These are phyloP conservation scores for Rutilus rutilus DNA, from an alignment of 2,113 vertebrate species.

Conservation along the genomic window DNA sequence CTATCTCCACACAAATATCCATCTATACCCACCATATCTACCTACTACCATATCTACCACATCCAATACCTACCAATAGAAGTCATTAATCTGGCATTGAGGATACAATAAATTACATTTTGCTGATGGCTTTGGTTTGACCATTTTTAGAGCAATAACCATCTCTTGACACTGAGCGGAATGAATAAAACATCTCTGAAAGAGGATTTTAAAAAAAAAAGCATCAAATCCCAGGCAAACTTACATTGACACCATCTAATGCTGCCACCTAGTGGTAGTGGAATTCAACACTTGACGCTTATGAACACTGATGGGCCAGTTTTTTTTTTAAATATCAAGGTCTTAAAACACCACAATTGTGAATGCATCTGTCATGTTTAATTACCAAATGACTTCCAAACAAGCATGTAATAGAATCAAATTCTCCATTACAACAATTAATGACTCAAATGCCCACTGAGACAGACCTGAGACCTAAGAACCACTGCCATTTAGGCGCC, in stretches of 20 bases:
- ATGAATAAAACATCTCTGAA: conserved; percentile 25
- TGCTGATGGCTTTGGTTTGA: background rate
- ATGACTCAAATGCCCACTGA: conserved; percentile 69
- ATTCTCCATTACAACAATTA: conserved; percentile 68
- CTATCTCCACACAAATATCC: background rate
- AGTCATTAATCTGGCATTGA: too few species aligned
- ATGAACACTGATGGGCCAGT: background rate
- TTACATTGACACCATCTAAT: conserved; percentile 33
- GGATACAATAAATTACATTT: background rate
- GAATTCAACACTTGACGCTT: background rate
- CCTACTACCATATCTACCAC: background rate
- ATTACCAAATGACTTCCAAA: conserved; percentile 69
- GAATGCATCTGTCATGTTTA: conserved; percentile 66
- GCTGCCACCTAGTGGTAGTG: conserved; percentile 71
- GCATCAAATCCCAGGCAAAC: background rate
- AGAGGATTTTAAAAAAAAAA: background rate
- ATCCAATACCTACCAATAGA: background rate
- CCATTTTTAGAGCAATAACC: background rate
- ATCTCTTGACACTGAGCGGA: background rate
- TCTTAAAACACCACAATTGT: background rate
- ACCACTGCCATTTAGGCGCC: conserved; percentile 61
- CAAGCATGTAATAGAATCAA: conserved; percentile 69
- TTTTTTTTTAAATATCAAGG: background rate
- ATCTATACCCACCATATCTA: background rate
- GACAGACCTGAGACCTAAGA: conserved; percentile 67